Evolutionary conservation across 2,113 vertebrate genomes (phyloP), one percentile per base, ranked within the genome.

Genomic region (Myrmecophaga tridactyla): DNA sequence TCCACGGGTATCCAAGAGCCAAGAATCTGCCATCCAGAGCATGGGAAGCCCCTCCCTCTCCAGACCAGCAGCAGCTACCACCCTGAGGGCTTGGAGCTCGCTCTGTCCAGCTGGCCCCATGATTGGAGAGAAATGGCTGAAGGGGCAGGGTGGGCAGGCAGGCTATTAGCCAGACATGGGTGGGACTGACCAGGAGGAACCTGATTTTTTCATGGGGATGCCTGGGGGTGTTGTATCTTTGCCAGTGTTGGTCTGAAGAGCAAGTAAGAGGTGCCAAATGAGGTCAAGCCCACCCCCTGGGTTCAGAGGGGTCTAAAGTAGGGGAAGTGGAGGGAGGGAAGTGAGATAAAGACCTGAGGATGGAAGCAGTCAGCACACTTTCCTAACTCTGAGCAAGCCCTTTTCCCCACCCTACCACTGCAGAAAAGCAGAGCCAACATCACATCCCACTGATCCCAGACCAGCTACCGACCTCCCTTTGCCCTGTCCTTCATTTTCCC

Each of bases 331-430:
- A 31, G 4, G 34, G 20, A 46, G 23, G 48, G 53, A 41, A 86
- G 17, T 46, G 17, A 65, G 46, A 18, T 11, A 43, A 20, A 0
- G 9, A 12, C 17, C 29, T 67, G 43, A 70, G n/a, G 25, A 51
- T 2, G 43, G 51, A 51, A 41, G 27, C 0, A 17, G 15, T 48
- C 8, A 3, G 62, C 11, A 3, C 0, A 0, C 1, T 18, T 31
- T 48, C 56, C 51, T 0, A 21, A 5, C 41, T 82, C 36, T 43
- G 14, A 51, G 21, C 27, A 43, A 89, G 60, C 69, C 46, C 39
- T 9, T 60, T 39, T 43, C 63, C 56, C 62, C 17, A 23, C 18
- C 2, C 13, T 36, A 8, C 41, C 75, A 2, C 53, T 1, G 0
- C 4, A 31, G 72, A 67, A n/a, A 41, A 62, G 80, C 53, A 51